Evolutionary conservation across 1,140 invertebrate genomes (phyloP).

Genomic region (Chironomus tepperi): DNA sequence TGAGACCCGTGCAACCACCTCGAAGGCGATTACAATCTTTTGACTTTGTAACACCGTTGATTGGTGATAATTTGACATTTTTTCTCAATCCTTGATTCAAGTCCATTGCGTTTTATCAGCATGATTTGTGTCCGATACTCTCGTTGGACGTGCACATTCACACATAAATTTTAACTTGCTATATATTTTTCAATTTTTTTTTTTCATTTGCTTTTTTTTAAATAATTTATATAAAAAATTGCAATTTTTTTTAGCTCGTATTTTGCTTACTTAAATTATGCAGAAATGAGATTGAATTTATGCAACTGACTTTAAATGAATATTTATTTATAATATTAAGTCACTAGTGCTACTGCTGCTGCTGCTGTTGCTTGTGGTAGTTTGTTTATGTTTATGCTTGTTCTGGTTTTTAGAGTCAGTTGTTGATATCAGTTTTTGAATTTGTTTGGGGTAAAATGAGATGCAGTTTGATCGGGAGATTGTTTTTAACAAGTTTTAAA

Average conservation of each 20-base stretch:
- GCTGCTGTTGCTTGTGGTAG: too few relatives aligned
- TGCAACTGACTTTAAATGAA: not conserved
- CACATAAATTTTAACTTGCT: not conserved
- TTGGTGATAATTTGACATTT: not conserved
- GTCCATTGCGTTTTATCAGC: constrained; percentile 1
- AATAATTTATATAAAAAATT: too few relatives aligned
- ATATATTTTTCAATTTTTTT: too few relatives aligned
- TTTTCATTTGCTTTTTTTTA: too few relatives aligned
- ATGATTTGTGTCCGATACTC: not conserved
- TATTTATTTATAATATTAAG: not conserved
- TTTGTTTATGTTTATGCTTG: too few relatives aligned
- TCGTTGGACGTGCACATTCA: not conserved
- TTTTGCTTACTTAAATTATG: not conserved
- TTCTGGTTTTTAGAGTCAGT: too few relatives aligned
- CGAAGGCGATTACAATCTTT: constrained; percentile 35
- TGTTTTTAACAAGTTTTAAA: too few relatives aligned
- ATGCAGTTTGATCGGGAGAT: too few relatives aligned
- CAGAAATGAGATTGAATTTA: not conserved
- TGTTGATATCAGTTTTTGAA: too few relatives aligned
- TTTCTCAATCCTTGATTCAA: not conserved
- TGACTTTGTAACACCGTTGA: not conserved
- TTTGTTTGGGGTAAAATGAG: too few relatives aligned
- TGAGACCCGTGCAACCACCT: constrained; percentile 62
- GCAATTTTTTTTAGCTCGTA: too few relatives aligned
- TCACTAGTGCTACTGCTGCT: too few relatives aligned